Percentiles rank a stretch among this genome's conserved stretches.
phyloP scores from a whole-genome alignment of 2,113 vertebrate species.

The Meriones unguiculatus region DNA sequence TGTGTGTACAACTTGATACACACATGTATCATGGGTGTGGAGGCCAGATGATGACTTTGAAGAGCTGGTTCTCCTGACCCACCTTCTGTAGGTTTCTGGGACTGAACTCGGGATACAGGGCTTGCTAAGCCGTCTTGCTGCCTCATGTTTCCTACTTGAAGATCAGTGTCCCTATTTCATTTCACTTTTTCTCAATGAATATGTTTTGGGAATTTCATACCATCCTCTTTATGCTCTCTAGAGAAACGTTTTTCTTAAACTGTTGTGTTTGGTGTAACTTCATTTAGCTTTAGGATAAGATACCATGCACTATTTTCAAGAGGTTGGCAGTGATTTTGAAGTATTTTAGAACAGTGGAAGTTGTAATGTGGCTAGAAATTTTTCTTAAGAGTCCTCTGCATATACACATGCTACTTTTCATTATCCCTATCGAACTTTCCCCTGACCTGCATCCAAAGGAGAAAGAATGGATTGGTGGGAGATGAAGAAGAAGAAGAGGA shows the following conservation, averaged over 20 bases:
- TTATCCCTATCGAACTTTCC: not conserved
- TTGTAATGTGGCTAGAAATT: constrained; percentile 15
- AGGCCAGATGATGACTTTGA: too few relatives aligned
- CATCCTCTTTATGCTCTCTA: not conserved
- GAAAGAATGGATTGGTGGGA: not conserved
- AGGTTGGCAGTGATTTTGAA: constrained; percentile 9
- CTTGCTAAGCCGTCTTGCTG: not conserved
- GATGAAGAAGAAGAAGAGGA: too few relatives aligned
- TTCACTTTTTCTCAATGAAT: not conserved
- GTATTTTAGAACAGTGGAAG: constrained; percentile 23
- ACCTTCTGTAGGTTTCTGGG: not conserved
- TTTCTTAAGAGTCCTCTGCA: not conserved
- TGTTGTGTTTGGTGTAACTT: not conserved
- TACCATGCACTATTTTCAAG: not conserved
- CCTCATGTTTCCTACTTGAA: not conserved
- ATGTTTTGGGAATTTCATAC: constrained; percentile 36
- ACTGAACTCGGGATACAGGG: not conserved
- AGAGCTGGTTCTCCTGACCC: not conserved
- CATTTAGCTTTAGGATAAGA: constrained; percentile 31
- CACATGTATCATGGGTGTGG: not conserved
- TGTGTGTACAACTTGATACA: not conserved
- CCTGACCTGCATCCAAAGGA: not conserved
- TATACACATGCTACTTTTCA: not conserved
- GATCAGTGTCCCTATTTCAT: not conserved
- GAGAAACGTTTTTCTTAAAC: constrained; percentile 20